A percentile compares a stretch with the other conserved stretches of the same genome.
Conservation (phyloP, 2,888 invertebrate genomes). For the Callinectes sapidus region DNA sequence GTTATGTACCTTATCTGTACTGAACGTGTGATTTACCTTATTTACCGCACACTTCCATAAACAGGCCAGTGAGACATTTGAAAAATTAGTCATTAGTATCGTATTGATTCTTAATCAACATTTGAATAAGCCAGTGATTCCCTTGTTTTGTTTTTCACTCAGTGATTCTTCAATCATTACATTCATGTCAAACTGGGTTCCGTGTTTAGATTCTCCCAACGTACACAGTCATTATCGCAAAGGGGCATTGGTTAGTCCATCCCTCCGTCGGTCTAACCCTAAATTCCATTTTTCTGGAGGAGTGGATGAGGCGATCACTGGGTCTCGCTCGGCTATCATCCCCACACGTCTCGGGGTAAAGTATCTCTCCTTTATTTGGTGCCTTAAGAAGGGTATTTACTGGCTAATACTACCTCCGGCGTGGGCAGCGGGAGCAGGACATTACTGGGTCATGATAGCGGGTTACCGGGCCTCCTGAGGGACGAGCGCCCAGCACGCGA, state of each 20-base stretch:
- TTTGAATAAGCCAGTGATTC: not conserved
- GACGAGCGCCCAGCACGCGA: conserved; percentile 17
- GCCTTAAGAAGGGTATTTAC: conserved; percentile 34
- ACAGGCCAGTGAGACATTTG: not conserved
- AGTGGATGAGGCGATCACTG: not conserved
- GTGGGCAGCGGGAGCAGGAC: conserved; percentile 29
- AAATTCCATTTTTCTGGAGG: not conserved
- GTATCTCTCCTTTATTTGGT: conserved; percentile 1
- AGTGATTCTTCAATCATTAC: not conserved
- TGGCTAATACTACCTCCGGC: conserved; percentile 18
- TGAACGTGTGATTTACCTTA: not conserved
- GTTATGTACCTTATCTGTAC: not conserved
- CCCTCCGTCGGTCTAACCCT: not conserved
- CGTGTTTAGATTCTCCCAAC: not conserved
- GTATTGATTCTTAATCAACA: not conserved
- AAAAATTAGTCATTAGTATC: not conserved
- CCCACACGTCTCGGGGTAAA: conserved; percentile 22
- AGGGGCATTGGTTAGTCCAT: not conserved
- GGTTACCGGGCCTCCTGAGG: conserved; percentile 32
- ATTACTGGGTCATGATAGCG: conserved; percentile 37
- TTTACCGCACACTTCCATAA: not conserved
- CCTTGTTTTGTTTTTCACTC: not conserved
- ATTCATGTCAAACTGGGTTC: not conserved
- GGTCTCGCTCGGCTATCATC: not conserved
- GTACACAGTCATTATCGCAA: not conserved